phyloP scores from a whole-genome alignment of 2,797 vertebrate genomes.

The Lagodon rhomboides region DNA sequence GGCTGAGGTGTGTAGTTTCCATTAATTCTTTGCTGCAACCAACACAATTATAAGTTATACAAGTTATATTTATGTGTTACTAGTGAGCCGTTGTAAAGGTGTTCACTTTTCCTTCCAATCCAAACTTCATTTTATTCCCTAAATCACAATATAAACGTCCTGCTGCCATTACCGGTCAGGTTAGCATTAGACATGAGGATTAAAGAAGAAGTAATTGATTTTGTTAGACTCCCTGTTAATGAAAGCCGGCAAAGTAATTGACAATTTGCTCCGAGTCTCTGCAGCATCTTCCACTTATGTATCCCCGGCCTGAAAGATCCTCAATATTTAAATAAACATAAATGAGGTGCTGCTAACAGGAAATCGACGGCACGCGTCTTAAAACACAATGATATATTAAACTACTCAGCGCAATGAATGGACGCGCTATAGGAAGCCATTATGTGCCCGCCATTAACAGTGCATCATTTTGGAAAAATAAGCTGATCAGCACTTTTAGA shows the following conservation, averaged over 20 bases:
- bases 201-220: slow-evolving; percentile 71
- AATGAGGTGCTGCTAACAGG: slow-evolving; percentile 61
- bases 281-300: slow-evolving; percentile 50
- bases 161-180: slow-evolving; percentile 6
- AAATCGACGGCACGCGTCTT: slow-evolving; percentile 63
- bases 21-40: neutral
- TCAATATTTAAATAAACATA: slow-evolving; percentile 80
- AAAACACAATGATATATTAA: slow-evolving; percentile 63
- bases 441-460: slow-evolving; percentile 60
- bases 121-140: slow-evolving; percentile 21
- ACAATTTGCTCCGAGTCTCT: slow-evolving; percentile 40
- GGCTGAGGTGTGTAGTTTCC: neutral
- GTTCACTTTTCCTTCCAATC: slow-evolving; percentile 2
- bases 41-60: neutral
- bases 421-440: slow-evolving; percentile 54
- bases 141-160: slow-evolving; percentile 21
- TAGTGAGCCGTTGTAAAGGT: neutral
- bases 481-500: slow-evolving; percentile 77
- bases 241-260: slow-evolving; percentile 62
- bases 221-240: slow-evolving; percentile 61
- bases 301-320: slow-evolving; percentile 57
- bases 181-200: slow-evolving; percentile 45
- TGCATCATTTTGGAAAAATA: slow-evolving; percentile 73
- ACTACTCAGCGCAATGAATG: slow-evolving; percentile 57
- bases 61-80: neutral